Conservation (phyloP, 1,140 invertebrate species). For the Callitettix versicolor region DNA sequence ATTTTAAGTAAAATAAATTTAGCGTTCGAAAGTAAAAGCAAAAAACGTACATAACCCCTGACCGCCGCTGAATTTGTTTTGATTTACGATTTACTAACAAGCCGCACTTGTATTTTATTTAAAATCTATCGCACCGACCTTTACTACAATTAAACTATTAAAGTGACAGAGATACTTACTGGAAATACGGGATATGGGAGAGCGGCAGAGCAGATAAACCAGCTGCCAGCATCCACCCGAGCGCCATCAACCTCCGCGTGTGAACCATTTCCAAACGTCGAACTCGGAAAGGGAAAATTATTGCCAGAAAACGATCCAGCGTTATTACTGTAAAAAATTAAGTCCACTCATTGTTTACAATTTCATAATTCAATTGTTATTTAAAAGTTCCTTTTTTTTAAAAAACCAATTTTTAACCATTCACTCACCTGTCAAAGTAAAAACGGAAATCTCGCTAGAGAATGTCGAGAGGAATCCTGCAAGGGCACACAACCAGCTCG, state of each 20-base stretch:
- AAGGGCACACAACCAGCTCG: constrained; percentile 39
- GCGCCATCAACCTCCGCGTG: constrained; percentile 36
- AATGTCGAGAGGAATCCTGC: constrained; percentile 47
- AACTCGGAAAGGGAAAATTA: constrained; percentile 42
- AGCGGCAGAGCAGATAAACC: constrained; percentile 38
- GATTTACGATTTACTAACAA: too few species aligned
- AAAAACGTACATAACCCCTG: too few species aligned
- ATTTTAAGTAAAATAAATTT: too few species aligned
- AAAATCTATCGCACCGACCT: too few species aligned
- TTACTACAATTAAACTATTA: too few species aligned
- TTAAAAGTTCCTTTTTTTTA: too few species aligned
- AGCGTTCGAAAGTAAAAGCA: too few species aligned
- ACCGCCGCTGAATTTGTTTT: too few species aligned
- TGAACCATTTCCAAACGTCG: constrained; percentile 35
- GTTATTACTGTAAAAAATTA: constrained; percentile 38
- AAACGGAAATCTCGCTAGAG: constrained; percentile 42
- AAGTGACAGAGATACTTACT: too few species aligned
- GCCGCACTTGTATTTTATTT: too few species aligned
- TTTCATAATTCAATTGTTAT: too few species aligned
- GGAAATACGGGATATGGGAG: constrained; percentile 37
- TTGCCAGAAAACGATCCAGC: constrained; percentile 42
- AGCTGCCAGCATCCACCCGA: constrained; percentile 37
- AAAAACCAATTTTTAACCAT: too few species aligned
- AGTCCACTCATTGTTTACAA: not conserved
- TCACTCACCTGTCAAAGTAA: constrained; percentile 38